These are phyloP conservation scores for Lanius ludovicianus DNA, from an alignment of 2,113 vertebrate genomes.

Conservation along the genomic window DNA sequence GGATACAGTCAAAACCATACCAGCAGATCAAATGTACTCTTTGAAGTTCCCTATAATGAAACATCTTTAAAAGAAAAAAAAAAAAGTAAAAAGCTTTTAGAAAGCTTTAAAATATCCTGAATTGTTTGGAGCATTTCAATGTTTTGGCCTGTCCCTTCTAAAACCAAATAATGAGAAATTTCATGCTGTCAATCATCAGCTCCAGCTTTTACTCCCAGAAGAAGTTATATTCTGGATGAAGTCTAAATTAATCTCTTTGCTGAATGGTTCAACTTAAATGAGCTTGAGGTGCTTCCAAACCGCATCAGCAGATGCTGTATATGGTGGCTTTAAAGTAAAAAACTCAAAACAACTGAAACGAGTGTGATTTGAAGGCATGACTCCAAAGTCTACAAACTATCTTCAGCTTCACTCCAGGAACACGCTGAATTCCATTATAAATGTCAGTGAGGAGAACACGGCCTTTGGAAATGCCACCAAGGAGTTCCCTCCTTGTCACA, in stretches of 20 bases:
- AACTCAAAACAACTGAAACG: background rate
- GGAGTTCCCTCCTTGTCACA: background rate
- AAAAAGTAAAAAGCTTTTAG: background rate
- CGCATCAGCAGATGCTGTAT: background rate
- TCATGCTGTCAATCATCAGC: background rate
- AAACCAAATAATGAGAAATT: background rate
- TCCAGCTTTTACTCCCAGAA: background rate
- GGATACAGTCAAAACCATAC: constrained; percentile 49
- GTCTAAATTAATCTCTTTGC: background rate
- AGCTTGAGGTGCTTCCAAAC: background rate
- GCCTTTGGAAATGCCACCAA: background rate
- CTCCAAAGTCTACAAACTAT: background rate
- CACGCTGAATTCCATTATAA: background rate
- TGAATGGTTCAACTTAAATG: background rate
- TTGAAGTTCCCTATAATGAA: constrained; percentile 62
- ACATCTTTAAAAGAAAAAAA: background rate
- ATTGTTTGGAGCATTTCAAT: constrained; percentile 13
- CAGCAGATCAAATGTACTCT: constrained; percentile 63
- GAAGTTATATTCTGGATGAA: background rate
- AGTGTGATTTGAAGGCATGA: background rate
- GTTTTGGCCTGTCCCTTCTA: background rate
- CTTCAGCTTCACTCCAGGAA: background rate
- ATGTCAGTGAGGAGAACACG: background rate
- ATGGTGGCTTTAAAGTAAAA: background rate
- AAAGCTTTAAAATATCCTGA: constrained; percentile 30